Evolutionary conservation across 2,888 invertebrate species (phyloP).

Genomic region (Branchellion lobata): DNA sequence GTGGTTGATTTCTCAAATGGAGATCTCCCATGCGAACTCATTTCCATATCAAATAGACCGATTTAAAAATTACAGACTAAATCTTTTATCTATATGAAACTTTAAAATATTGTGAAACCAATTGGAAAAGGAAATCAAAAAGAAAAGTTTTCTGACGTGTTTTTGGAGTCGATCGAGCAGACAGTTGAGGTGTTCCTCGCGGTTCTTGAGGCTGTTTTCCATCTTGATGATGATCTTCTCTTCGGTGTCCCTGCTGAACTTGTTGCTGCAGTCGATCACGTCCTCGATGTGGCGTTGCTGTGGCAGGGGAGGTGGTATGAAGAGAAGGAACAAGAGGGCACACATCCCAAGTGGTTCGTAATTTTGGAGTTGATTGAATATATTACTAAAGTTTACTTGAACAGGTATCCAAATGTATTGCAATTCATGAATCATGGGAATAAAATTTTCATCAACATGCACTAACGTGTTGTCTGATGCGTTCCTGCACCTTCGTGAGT

Average conservation of each 20-base stretch:
- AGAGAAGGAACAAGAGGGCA: neutral
- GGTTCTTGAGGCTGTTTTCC: constrained; percentile 81
- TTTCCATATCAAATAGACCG: neutral
- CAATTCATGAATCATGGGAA: too few relatives aligned
- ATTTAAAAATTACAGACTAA: neutral
- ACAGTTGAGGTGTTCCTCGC: constrained; percentile 86
- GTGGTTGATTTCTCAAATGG: neutral
- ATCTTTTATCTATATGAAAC: neutral
- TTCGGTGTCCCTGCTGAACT: constrained; percentile 76
- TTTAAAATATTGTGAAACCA: neutral
- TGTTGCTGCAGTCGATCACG: constrained; percentile 68
- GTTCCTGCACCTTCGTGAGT: constrained; percentile 84
- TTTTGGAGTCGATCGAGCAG: constrained; percentile 86
- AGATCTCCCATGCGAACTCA: neutral
- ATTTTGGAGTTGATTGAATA: too few relatives aligned
- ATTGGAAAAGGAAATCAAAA: neutral
- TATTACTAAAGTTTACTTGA: too few relatives aligned
- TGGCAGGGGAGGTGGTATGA: neutral
- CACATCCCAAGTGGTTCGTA: too few relatives aligned
- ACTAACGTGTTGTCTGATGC: constrained; percentile 86
- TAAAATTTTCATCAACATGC: too few relatives aligned
- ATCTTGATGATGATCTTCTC: constrained; percentile 76
- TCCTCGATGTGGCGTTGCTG: constrained; percentile 60
- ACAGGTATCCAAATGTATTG: too few relatives aligned
- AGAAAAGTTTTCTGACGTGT: constrained; percentile 71